A percentile compares a stretch with the other conserved stretches of the same genome.
phyloP scores from a whole-genome alignment of 2,797 vertebrate species.

The Cephalopachus bancanus region DNA sequence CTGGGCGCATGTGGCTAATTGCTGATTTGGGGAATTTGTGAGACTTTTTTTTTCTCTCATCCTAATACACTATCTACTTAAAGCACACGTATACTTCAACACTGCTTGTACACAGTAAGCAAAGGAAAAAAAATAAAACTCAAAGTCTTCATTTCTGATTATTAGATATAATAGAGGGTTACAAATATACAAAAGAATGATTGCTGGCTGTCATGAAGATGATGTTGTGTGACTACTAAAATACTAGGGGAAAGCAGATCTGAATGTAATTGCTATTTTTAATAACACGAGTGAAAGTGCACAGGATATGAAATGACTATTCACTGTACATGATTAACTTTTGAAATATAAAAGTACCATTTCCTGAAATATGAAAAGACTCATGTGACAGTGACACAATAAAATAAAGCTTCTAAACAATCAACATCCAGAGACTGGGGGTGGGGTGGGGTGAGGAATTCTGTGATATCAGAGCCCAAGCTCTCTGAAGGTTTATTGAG shows the following conservation, averaged over 20 bases:
- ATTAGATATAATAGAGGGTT: not conserved
- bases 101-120: not conserved
- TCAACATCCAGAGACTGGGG: not conserved
- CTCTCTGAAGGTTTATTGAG: constrained; percentile 72
- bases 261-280: not conserved
- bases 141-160: constrained; percentile 1
- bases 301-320: constrained; percentile 27
- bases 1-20: not conserved
- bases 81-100: not conserved
- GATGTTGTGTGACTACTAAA: not conserved
- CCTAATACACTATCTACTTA: not conserved
- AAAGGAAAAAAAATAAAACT: not conserved
- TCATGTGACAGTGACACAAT: constrained; percentile 10
- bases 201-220: not conserved
- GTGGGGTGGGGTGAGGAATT: not conserved
- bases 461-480: constrained; percentile 19
- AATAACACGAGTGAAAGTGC: constrained; percentile 8
- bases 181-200: not conserved
- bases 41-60: constrained; percentile 27
- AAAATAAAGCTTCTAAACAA: constrained; percentile 13
- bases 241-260: not conserved
- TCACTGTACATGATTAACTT: not conserved
- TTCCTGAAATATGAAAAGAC: constrained; percentile 49
- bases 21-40: not conserved
- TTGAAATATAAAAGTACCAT: constrained; percentile 31